A percentile compares a stretch with the other conserved stretches of the same genome.
Evolutionary conservation across 2,888 invertebrate genomes (phyloP).

Genomic region (Dynastes maya): DNA sequence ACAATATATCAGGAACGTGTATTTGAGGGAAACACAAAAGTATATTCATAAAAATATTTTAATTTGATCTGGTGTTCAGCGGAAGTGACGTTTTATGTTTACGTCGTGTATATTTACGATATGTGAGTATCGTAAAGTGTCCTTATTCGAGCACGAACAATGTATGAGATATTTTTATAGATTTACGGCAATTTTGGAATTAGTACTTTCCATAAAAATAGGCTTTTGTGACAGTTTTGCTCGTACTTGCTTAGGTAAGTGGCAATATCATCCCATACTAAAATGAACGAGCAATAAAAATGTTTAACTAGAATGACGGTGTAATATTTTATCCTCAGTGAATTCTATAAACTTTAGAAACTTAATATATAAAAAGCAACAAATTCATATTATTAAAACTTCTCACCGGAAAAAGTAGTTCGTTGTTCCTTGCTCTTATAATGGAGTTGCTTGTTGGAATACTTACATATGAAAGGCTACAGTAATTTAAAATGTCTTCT

Average conservation of each 20-base stretch:
- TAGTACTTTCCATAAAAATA: conserved; percentile 29
- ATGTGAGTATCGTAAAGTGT: conserved; percentile 32
- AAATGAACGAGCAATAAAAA: conserved; percentile 1
- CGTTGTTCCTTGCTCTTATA: too few species aligned
- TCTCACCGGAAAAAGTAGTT: too few species aligned
- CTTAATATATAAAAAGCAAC: too few species aligned
- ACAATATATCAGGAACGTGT: background rate
- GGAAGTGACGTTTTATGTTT: conserved; percentile 53
- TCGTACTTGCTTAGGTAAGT: conserved; percentile 9
- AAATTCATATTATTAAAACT: too few species aligned
- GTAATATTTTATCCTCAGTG: background rate
- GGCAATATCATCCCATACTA: conserved; percentile 8
- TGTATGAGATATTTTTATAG: conserved; percentile 41
- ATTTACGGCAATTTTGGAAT: conserved; percentile 37
- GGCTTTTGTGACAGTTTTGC: conserved; percentile 13
- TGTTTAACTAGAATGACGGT: background rate
- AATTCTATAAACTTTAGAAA: too few species aligned
- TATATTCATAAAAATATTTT: conserved; percentile 54
- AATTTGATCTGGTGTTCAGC: conserved; percentile 52
- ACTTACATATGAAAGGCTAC: too few species aligned
- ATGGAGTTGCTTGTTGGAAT: too few species aligned
- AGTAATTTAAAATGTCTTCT: too few species aligned
- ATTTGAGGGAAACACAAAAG: conserved; percentile 49
- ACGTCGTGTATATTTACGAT: conserved; percentile 47
- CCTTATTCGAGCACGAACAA: conserved; percentile 30